phyloP scores from a whole-genome alignment of 2,797 vertebrate genomes.

The Labroides dimidiatus region DNA sequence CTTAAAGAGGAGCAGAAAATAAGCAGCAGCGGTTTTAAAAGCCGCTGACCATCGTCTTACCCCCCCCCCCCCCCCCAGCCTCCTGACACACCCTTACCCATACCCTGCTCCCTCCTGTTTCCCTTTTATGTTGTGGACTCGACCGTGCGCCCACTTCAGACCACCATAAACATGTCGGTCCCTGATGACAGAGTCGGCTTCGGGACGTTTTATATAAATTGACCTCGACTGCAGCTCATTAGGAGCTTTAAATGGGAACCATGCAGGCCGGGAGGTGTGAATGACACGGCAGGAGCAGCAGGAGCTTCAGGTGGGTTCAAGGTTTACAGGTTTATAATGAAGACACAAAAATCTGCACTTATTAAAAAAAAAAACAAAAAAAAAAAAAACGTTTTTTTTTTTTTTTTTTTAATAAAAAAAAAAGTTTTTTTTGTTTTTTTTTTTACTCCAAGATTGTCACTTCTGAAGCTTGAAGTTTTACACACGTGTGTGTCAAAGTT shows the following conservation, averaged over 20 bases:
- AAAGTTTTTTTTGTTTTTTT: no score
- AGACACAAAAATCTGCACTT: constrained; percentile 13
- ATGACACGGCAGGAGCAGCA: constrained; percentile 68
- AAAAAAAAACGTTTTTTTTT: no score
- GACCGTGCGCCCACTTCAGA: constrained; percentile 86
- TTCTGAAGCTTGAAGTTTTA: no score
- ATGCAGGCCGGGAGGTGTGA: constrained; percentile 81
- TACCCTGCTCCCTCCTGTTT: constrained; percentile 71
- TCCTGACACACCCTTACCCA: constrained; percentile 79
- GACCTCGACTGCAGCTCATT: constrained; percentile 90
- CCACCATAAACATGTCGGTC: constrained; percentile 87
- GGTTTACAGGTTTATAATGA: constrained; percentile 30
- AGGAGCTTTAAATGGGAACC: constrained; percentile 88
- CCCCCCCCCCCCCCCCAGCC: constrained; percentile 72
- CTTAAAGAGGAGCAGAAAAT: constrained; percentile 79
- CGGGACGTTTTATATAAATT: constrained; percentile 86
- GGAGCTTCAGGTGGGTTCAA: constrained; percentile 58
- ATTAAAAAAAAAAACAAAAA: no score
- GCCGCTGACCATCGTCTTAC: constrained; percentile 83
- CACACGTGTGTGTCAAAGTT: not conserved
- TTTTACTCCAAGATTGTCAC: not conserved
- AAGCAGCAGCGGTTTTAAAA: constrained; percentile 80
- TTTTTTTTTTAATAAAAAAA: no score
- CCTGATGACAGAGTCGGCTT: constrained; percentile 87
- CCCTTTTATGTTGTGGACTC: constrained; percentile 85